These are phyloP conservation scores for Bolinopsis microptera DNA, from an alignment of 37 sponge, comb jelly and placozoan genomes.

Conservation along the genomic window DNA sequence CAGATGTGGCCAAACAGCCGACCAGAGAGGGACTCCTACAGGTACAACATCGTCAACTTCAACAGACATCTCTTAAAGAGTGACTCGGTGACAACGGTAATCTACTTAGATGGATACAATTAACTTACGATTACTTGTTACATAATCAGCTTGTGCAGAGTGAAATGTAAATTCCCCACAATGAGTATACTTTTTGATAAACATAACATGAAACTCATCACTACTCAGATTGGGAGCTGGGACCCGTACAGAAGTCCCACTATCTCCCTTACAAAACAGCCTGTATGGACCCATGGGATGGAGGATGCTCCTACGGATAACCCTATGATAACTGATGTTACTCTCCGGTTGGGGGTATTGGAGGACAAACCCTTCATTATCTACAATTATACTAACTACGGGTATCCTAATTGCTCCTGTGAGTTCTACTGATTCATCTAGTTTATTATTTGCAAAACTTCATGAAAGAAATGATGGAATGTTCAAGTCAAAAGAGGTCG, in stretches of 20 bases:
- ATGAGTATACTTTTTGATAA: no score
- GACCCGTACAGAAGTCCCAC: background rate
- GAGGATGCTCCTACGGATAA: background rate
- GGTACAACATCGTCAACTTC: constrained; percentile 20
- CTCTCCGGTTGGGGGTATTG: background rate
- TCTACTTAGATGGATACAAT: no score
- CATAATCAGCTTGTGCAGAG: no score
- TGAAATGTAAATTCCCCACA: no score
- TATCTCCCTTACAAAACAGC: background rate
- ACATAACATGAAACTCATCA: no score
- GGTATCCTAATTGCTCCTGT: background rate
- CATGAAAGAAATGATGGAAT: no score
- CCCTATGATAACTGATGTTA: background rate
- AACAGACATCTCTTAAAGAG: background rate
- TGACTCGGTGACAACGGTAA: background rate
- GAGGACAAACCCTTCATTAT: constrained; percentile 36
- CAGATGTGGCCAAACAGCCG: background rate
- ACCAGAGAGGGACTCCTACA: background rate
- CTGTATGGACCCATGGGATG: background rate
- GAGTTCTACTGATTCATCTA: no score
- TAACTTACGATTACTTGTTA: no score
- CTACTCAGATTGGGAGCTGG: background rate
- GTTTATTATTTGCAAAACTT: no score
- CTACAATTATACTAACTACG: constrained; percentile 22
- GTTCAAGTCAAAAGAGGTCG: no score